These are phyloP conservation scores for Prinia subflava DNA, from an alignment of 2,113 vertebrate genomes.

Conservation along the genomic window DNA sequence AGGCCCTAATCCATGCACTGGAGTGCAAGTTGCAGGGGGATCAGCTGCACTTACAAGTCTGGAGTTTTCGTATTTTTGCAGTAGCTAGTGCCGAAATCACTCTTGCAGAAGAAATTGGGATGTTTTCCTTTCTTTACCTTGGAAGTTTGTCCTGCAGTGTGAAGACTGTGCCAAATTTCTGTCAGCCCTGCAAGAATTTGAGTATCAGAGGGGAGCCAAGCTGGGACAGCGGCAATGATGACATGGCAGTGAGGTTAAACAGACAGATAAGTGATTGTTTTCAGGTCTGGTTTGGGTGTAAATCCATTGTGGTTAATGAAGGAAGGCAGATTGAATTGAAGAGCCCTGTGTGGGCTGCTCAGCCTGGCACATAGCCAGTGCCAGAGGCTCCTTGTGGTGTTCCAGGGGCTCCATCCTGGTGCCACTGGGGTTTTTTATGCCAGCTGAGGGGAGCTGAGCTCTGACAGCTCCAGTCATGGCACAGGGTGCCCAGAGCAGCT, in stretches of 20 bases:
- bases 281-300: neutral
- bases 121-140: neutral
- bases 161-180: neutral
- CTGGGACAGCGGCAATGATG: neutral
- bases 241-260: neutral
- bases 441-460: neutral
- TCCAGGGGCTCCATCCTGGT: neutral
- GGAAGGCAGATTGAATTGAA: neutral
- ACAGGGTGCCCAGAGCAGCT: neutral
- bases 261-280: neutral
- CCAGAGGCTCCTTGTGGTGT: neutral
- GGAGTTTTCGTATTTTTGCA: neutral
- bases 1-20: neutral
- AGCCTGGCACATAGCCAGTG: neutral
- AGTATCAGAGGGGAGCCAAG: neutral
- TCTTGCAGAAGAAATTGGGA: neutral
- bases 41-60: neutral
- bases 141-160: neutral
- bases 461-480: accelerated
- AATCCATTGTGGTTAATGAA: conserved; percentile 17
- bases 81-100: neutral
- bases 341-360: neutral
- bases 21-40: neutral
- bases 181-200: neutral
- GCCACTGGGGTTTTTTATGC: neutral